Evolutionary conservation across 2,888 invertebrate species (phyloP).

Genomic region (Heliconius cydno): DNA sequence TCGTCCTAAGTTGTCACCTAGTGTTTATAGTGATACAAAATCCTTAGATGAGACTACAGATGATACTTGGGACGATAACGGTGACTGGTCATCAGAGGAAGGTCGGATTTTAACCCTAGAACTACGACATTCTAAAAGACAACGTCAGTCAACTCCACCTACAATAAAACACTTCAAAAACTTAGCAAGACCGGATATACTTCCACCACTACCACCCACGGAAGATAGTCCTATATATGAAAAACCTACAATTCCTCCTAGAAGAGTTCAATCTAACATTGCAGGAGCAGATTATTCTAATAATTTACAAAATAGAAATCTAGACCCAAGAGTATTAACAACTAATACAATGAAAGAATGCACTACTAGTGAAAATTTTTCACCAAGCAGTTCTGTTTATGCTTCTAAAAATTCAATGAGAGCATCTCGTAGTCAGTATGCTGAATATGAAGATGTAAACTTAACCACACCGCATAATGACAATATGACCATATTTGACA

Average conservation of each 20-base stretch:
- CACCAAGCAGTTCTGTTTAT: slow-evolving; percentile 57
- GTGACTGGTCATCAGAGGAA: slow-evolving; percentile 78
- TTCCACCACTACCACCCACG: slow-evolving; percentile 85
- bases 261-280: slow-evolving; percentile 64
- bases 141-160: slow-evolving; percentile 84
- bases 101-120: slow-evolving; percentile 88
- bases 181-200: slow-evolving; percentile 86
- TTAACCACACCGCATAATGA: slow-evolving; percentile 49
- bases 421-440: slow-evolving; percentile 78
- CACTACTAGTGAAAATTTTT: slow-evolving; percentile 22
- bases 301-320: slow-evolving; percentile 75
- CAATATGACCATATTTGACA: slow-evolving; percentile 49
- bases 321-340: slow-evolving; percentile 66
- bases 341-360: slow-evolving; percentile 28
- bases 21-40: slow-evolving; percentile 64
- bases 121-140: slow-evolving; percentile 88
- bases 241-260: slow-evolving; percentile 82
- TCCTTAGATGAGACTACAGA: slow-evolving; percentile 62
- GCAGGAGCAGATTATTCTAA: slow-evolving; percentile 2
- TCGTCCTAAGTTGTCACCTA: slow-evolving; percentile 66
- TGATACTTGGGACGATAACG: slow-evolving; percentile 65
- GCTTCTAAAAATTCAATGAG: slow-evolving; percentile 71
- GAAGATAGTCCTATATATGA: slow-evolving; percentile 83
- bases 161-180: slow-evolving; percentile 75
- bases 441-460: slow-evolving; percentile 77